Percentiles rank a stretch among this genome's conserved stretches.
phyloP scores from a whole-genome alignment of 2,113 vertebrate species.

The Brachyhypopomus gauderio region DNA sequence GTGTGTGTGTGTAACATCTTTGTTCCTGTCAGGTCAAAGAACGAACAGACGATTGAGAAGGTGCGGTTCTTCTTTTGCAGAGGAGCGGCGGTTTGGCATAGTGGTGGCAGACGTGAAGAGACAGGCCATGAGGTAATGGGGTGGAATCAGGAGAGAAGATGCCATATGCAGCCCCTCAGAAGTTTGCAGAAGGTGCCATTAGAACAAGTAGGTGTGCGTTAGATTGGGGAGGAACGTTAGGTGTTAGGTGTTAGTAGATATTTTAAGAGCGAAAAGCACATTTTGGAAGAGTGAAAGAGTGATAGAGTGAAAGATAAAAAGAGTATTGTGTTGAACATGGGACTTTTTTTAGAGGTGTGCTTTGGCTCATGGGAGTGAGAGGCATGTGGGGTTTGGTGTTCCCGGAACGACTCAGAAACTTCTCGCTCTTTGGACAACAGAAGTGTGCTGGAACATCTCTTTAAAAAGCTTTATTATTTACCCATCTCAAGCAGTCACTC shows the following conservation, averaged over 20 bases:
- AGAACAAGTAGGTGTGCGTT: conserved; percentile 49
- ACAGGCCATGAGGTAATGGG: conserved; percentile 67
- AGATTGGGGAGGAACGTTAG: conserved; percentile 39
- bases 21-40: conserved; percentile 38
- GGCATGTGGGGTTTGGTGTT: conserved; percentile 22
- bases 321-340: conserved; percentile 40
- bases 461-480: conserved; percentile 5
- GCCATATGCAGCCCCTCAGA: conserved; percentile 19
- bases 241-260: conserved; percentile 33
- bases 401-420: conserved; percentile 16
- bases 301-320: conserved; percentile 26
- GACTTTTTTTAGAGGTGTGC: conserved; percentile 40
- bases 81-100: conserved; percentile 41
- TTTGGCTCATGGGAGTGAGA: conserved; percentile 28
- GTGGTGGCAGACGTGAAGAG: conserved; percentile 60
- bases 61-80: conserved; percentile 4
- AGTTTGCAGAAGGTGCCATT: conserved; percentile 40
- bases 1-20: conserved; percentile 27
- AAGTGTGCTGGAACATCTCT: background rate
- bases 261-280: conserved; percentile 36
- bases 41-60: conserved; percentile 24
- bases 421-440: background rate
- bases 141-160: conserved; percentile 47
- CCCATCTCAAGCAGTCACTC: background rate
- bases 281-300: conserved; percentile 35